Evolutionary conservation across 2,113 vertebrate species (phyloP), one percentile per base, ranked within the genome.

Genomic region (Callospermophilus lateralis): DNA sequence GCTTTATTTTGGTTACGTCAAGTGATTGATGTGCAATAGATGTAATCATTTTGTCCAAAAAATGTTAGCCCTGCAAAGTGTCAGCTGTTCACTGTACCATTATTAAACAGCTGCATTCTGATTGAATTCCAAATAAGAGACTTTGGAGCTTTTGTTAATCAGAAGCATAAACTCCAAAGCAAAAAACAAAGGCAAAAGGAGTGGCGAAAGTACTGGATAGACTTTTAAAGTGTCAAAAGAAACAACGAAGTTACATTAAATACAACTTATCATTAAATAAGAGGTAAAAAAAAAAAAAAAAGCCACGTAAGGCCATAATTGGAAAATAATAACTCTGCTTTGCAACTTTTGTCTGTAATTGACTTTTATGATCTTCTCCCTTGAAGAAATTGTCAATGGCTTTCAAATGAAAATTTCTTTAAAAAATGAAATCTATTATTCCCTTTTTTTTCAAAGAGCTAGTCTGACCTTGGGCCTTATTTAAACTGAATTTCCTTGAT

Each of bases 1-100:
- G 92, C 94, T 98, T 98, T 97, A 97, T 98, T 98, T 98, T 98
- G 97, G 95, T 94, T 93, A 90, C 89, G 85, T 93, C 83, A 1
- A 74, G 51, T 98, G 98, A 98, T 98, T 97, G 98, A 98, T 98
- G 98, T 92, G 1, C 74, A 76, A 92, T 93, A 95, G 51, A 84
- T 90, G 95, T 95, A 90, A 98, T 98, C 97, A 97, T 92, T 98
- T 98, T 98, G 94, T 97, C 1, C 6, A 85, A 84, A 94, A 95
- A 95, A 97, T 95, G 61, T 98, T 92, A 94, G 90, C 90, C 96
- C 73, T n/a, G 89, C 84, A 87, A 58, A 76, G 78, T 95, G 93
- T 93, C 98, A 95, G 3, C 55, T 96, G 90, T 37, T 97, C 95
- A 19, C 85, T 73, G 92, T 93, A 92, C 78, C 32, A 7, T 95